Evolutionary conservation across 2,113 vertebrate genomes (phyloP), one percentile per base, ranked within the genome.

Genomic region (Xyliphius kryptos): DNA sequence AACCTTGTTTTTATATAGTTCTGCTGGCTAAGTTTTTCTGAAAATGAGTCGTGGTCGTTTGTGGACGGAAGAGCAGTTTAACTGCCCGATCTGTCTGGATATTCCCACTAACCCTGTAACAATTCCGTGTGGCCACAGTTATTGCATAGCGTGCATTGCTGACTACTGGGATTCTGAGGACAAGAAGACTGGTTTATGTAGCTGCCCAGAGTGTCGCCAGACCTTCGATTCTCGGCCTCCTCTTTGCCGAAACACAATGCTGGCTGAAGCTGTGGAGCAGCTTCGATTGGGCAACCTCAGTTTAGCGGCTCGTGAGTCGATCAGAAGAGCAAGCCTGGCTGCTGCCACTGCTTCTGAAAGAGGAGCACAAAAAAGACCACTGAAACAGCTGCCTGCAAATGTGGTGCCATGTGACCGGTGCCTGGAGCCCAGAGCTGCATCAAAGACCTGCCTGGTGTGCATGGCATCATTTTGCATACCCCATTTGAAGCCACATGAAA

Each of bases 91-190:
- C 75, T 96, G 93, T 71, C 82, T 94, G 69, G 93, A 96, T 32
- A 74, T 89, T 1, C 90, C 93, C 9, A 84, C 83, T 11, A 91
- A 96, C 57, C 93, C 93, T 1, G 91, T 89, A 72, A 96, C 93
- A 54, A 89, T 92, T 64, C 92, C 92, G 10, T 96, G 93, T 60
- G 93, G 93, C 2, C 93, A 96, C 85, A 96, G 92, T 81, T 96
- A 94, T 86, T 96, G 92, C 78, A 89, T 91, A 75, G 76, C 61
- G 67, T 96, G 93, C 79, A 83, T 96, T 72, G 77, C 74, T 32
- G 88, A 87, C 51, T 90, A 88, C 80, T 90, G 93, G 85, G 88
- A 81, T 67, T 87, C 84, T 50, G 88, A 87, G 13, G 21, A 49
- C 2, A 53, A 7, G 16, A 72, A 72, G 58, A 59, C 10, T 67